phyloP scores from a whole-genome alignment of 2,888 invertebrate species.

The Caenorhabditis sp. region DNA sequence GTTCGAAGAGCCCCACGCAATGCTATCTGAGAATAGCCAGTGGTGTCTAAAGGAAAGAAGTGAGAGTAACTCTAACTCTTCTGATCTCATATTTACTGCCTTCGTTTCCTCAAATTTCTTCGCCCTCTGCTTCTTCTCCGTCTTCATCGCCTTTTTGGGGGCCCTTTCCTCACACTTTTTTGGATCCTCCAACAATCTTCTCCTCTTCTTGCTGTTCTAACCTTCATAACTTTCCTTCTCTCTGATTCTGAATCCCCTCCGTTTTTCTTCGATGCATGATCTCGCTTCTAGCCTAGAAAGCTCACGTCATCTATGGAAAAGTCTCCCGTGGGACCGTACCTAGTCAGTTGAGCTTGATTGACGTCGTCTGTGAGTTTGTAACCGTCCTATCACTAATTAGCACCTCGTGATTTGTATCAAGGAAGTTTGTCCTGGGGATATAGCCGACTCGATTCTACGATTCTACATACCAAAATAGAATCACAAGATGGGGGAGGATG shows the following conservation, averaged over 20 bases:
- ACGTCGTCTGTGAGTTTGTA: too few species aligned
- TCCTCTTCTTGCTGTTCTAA: background rate
- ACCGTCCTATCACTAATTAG: too few species aligned
- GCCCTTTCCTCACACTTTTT: background rate
- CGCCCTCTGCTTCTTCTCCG: background rate
- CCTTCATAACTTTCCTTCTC: background rate
- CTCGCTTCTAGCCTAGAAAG: too few species aligned
- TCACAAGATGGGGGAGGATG: background rate
- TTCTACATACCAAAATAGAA: background rate
- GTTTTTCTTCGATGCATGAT: background rate
- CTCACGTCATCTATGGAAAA: too few species aligned
- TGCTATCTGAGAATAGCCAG: background rate
- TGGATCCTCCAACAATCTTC: background rate
- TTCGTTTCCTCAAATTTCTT: background rate
- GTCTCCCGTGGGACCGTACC: too few species aligned
- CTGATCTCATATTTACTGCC: background rate
- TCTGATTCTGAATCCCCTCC: background rate
- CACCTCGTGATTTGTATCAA: too few species aligned
- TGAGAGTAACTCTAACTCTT: too few species aligned
- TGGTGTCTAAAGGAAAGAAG: too few species aligned
- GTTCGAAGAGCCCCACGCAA: conserved; percentile 1
- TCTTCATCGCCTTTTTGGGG: too few species aligned
- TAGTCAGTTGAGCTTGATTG: too few species aligned
- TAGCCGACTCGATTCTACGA: too few species aligned
- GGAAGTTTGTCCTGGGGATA: too few species aligned